Conservation (phyloP, 2,797 vertebrate species). For the Lepidocolaptes lacrymiger region DNA sequence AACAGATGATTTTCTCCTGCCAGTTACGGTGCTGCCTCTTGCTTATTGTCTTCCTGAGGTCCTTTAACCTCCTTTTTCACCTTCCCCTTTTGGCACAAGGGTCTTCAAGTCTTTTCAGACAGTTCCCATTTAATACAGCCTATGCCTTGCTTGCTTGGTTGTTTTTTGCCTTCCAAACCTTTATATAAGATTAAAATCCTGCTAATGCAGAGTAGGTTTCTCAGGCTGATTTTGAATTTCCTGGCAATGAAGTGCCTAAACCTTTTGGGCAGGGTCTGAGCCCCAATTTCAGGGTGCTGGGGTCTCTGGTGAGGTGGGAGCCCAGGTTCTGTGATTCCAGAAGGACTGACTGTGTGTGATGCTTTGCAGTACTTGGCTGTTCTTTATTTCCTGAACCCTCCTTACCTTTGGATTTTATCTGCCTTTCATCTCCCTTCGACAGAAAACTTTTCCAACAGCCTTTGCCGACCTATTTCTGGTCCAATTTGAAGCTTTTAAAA, state of each 20-base stretch:
- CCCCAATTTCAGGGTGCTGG: neutral
- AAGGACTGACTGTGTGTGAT: accelerated
- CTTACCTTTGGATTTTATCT: neutral
- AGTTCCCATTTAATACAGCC: neutral
- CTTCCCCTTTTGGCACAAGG: neutral
- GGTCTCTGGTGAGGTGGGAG: neutral
- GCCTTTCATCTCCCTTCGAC: neutral
- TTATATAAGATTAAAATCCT: neutral
- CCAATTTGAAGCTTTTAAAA: neutral
- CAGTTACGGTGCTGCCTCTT: neutral
- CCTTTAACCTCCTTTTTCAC: neutral
- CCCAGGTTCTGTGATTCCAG: neutral
- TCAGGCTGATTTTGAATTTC: neutral
- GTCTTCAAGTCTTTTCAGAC: neutral
- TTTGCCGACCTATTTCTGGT: neutral
- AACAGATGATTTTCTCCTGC: neutral
- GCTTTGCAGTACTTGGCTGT: neutral
- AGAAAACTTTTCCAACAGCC: neutral
- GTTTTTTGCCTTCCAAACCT: neutral
- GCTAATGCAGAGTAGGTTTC: neutral
- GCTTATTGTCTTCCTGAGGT: neutral
- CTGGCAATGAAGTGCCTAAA: neutral
- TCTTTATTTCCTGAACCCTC: neutral
- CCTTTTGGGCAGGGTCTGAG: neutral
- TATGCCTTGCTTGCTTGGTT: neutral